phyloP scores from a whole-genome alignment of 2,113 vertebrate species.

The Myrmophylax atrothorax region DNA sequence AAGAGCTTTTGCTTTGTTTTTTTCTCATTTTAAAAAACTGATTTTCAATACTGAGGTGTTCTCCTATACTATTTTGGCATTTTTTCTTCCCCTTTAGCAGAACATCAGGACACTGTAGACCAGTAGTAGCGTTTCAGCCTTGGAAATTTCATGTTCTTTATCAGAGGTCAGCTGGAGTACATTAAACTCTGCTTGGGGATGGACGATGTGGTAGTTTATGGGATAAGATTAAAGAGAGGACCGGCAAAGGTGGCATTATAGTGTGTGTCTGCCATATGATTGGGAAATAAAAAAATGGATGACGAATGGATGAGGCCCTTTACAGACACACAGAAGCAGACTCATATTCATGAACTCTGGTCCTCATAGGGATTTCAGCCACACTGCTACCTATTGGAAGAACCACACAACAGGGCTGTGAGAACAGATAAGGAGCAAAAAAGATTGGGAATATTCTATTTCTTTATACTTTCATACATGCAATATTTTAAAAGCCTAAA shows the following conservation, averaged over 20 bases:
- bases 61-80: background rate
- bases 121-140: background rate
- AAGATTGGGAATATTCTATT: background rate
- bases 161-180: background rate
- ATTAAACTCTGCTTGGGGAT: background rate
- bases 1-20: background rate
- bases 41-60: background rate
- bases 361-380: background rate
- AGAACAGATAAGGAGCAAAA: background rate
- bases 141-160: background rate
- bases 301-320: background rate
- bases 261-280: background rate
- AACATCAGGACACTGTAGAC: background rate
- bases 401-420: background rate
- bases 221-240: background rate
- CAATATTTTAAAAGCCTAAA: background rate
- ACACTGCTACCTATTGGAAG: background rate
- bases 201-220: background rate
- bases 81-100: background rate
- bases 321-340: background rate
- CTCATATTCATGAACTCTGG: background rate
- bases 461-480: background rate
- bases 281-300: background rate
- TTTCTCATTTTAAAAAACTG: background rate
- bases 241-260: background rate